Base-by-base conservation (phyloP, 92 coral and sea anemone species). In the Zoanthus gigantus region DNA sequence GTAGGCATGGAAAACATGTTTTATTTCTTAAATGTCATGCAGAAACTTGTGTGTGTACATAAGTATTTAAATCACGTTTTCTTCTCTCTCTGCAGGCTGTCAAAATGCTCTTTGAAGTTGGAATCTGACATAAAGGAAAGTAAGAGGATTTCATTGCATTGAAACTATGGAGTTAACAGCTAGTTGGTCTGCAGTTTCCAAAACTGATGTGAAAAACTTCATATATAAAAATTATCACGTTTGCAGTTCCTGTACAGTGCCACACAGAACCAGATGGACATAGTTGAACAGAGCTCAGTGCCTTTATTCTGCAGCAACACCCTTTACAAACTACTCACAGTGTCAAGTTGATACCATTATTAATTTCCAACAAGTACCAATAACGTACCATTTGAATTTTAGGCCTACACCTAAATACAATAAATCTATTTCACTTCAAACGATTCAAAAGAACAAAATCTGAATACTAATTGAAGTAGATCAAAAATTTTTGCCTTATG, bases 21-120 rank as follows among this genome's bases (percentile, higher is more conserved):
- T 37, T 2, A 2, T 37, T 37, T 4, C 4, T 37, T 37, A 37
- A 37, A 37, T 37, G 42, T 37, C 42, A 37, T 37, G 42, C 4
- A 37, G 42, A 37, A 37, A 37, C 42, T 37, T 37, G 42, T 37
- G 42, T 37, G 2, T 0, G 4, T 60, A 17, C 6, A 60, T 63
- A 63, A 16, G n/a, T 4, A 23, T 63, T 63, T 63, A 16, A 63
- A 16, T 28, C 18, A 61, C 7, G 46, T 37, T 18, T 12, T 78
- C 57, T 32, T 28, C 77, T 52, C 9, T 61, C 54, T 5, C 82
- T 88, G 7, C 87, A 96, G 99, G 99, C 98, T 29, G 93, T 96
- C 47, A 96, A 93, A 91, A 93, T 96, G 98, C 88, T 96, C 82
- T 96, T 96, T 93, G 99, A 96, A 89, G 99, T 94, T 65, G 95